Conservation (phyloP, 2,113 vertebrate genomes). For the Lepus timidus region DNA sequence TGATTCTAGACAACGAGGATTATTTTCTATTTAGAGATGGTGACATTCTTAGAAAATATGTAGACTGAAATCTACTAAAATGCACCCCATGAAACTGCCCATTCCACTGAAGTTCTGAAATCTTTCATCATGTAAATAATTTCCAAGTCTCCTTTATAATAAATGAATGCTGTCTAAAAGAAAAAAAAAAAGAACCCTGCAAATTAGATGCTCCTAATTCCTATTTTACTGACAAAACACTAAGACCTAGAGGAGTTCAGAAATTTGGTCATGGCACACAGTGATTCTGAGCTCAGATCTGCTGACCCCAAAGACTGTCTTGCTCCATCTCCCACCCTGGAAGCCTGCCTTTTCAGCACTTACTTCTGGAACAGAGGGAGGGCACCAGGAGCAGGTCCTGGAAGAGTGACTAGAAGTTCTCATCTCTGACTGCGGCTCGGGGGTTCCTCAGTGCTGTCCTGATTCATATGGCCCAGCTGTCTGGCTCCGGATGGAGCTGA, state of each 20-base stretch:
- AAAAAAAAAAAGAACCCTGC: background rate
- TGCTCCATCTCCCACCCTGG: background rate
- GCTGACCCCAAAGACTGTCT: background rate
- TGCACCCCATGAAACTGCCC: too few species aligned
- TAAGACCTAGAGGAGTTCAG: background rate
- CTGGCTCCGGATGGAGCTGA: background rate
- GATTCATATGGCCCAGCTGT: background rate
- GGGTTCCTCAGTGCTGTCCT: background rate
- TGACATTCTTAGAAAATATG: too few species aligned
- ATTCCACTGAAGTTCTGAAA: too few species aligned
- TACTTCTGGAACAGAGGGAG: background rate
- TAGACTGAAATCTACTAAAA: too few species aligned
- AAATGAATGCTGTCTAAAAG: background rate
- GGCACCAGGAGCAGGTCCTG: background rate
- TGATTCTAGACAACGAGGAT: too few species aligned
- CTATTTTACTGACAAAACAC: background rate
- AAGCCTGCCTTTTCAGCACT: background rate
- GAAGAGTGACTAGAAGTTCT: background rate
- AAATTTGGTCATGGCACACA: background rate
- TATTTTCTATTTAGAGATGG: too few species aligned
- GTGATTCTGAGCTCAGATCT: constrained; percentile 17
- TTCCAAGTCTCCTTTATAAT: background rate
- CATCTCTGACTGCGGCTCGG: background rate
- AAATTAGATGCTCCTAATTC: background rate
- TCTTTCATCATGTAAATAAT: too few species aligned